Evolutionary conservation across 2,113 vertebrate genomes (phyloP).

Genomic region (Melozone crissalis): DNA sequence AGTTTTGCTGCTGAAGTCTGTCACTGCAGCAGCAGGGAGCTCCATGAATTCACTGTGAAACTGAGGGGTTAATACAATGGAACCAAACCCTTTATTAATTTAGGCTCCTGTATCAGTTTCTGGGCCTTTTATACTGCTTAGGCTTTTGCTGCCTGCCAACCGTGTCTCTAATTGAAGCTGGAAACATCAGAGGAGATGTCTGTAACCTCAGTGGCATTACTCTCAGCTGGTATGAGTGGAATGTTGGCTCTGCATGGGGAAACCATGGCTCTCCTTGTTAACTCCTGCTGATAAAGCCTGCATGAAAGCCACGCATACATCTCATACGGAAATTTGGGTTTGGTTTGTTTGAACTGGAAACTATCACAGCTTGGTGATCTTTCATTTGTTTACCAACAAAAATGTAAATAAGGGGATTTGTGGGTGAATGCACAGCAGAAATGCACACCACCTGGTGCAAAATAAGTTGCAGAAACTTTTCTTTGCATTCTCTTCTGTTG

Average conservation of each 20-base stretch:
- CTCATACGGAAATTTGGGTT: neutral
- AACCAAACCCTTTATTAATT: neutral
- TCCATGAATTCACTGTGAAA: neutral
- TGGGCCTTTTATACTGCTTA: neutral
- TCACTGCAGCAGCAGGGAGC: neutral
- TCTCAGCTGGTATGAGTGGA: constrained; percentile 16
- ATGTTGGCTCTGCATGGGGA: constrained; percentile 18
- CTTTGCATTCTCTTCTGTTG: neutral
- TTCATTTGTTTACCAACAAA: constrained; percentile 10
- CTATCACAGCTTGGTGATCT: neutral
- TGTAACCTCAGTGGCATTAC: neutral
- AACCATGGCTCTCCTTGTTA: neutral
- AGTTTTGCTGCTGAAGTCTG: neutral
- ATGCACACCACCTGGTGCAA: neutral
- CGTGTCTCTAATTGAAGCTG: neutral
- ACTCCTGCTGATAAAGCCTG: neutral
- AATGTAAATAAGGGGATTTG: neutral
- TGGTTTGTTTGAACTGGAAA: neutral
- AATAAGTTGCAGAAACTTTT: neutral
- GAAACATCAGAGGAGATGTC: constrained; percentile 48
- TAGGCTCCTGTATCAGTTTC: neutral
- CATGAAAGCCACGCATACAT: neutral
- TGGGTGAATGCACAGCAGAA: neutral
- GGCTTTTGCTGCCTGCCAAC: neutral
- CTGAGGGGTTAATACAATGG: neutral